A percentile compares a stretch with the other conserved stretches of the same genome.
Conservation (phyloP, 2,113 vertebrate genomes). For the Pedetes capensis region DNA sequence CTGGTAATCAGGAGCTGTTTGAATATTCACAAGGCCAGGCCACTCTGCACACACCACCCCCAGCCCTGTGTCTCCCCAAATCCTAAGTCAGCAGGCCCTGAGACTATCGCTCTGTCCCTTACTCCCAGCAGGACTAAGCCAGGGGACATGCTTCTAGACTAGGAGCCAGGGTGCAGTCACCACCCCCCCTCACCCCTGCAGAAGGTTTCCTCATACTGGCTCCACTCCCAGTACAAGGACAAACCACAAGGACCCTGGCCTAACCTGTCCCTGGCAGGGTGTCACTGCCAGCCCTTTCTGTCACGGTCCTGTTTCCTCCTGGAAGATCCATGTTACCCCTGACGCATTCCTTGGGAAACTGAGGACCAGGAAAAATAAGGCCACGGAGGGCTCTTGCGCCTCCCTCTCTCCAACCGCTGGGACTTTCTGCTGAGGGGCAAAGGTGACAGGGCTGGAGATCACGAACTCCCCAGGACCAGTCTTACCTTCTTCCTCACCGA, state of each 20-base stretch:
- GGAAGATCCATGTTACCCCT: neutral
- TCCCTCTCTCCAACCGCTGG: neutral
- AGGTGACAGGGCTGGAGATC: neutral
- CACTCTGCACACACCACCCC: neutral
- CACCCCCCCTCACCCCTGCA: neutral
- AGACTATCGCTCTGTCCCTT: neutral
- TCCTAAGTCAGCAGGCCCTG: neutral
- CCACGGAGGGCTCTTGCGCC: neutral
- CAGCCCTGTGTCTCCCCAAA: neutral
- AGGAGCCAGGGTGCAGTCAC: neutral
- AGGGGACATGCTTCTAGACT: neutral
- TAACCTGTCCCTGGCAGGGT: neutral
- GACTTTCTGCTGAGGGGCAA: neutral
- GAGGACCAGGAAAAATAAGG: neutral
- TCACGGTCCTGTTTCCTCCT: neutral
- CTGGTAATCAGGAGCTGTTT: neutral
- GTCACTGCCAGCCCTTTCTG: neutral
- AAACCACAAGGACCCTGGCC: no score
- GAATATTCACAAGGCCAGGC: neutral
- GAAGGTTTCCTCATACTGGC: neutral
- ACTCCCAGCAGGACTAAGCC: neutral
- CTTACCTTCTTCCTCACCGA: neutral
- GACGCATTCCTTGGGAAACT: neutral
- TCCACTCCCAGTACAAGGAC: neutral
- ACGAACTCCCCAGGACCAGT: neutral